A percentile compares a stretch with the other conserved stretches of the same genome.
These are phyloP conservation scores for Agrilus biguttatus DNA, from an alignment of 2,888 invertebrate genomes.

Conservation along the genomic window DNA sequence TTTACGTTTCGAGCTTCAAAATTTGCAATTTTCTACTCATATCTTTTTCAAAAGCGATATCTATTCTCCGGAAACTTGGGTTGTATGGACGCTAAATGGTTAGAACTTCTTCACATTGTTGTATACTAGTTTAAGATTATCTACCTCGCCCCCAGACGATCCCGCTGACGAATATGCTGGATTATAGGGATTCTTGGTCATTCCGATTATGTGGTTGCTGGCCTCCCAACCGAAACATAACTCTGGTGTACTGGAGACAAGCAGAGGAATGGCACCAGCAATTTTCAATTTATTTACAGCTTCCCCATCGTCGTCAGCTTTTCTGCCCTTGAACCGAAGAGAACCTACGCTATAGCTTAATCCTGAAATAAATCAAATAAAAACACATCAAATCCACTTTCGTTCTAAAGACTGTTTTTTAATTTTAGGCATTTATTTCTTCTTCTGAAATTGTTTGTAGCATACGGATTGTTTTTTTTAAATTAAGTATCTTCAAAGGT, in stretches of 20 bases:
- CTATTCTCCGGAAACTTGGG: too few species aligned
- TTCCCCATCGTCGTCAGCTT: constrained; percentile 36
- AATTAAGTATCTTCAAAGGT: too few species aligned
- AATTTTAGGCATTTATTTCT: too few species aligned
- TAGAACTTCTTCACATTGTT: neutral
- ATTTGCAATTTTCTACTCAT: too few species aligned
- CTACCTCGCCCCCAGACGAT: constrained; percentile 46
- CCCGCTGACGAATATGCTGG: constrained; percentile 42
- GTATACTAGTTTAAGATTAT: neutral
- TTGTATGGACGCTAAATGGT: too few species aligned
- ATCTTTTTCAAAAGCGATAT: too few species aligned
- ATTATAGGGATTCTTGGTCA: constrained; percentile 49
- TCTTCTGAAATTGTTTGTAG: too few species aligned
- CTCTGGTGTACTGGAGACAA: constrained; percentile 50
- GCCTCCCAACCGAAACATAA: constrained; percentile 46
- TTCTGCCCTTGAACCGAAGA: constrained; percentile 18
- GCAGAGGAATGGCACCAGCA: constrained; percentile 46
- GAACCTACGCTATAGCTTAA: constrained; percentile 24
- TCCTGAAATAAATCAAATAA: neutral
- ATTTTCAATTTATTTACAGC: constrained; percentile 33
- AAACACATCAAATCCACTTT: too few species aligned
- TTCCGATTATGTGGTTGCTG: constrained; percentile 43
- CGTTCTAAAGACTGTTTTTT: too few species aligned
- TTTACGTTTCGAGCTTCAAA: too few species aligned
- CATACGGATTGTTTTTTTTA: too few species aligned